Base-by-base conservation (phyloP, 2,888 invertebrate species). In the Tachina fera region DNA sequence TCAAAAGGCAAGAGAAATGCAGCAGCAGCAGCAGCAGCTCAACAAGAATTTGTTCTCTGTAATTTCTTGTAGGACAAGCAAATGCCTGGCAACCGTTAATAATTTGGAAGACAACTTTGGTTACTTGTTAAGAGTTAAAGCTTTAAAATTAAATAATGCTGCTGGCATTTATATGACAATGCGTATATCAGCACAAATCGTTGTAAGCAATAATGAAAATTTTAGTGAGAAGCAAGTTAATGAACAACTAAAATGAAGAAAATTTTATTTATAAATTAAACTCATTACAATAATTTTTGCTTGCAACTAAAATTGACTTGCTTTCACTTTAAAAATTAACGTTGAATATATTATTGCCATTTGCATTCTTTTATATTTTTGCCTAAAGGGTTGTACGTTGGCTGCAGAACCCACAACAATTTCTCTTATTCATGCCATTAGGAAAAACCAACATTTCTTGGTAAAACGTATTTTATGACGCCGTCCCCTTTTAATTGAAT, bases 31-130 rank as follows among this genome's bases (percentile, higher is more conserved):
- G 1, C 45, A 60, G 22, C 9, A 60, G 9, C 9, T 9, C 9
- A 9, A 31, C 9, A 65, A 47, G 2, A 49, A 22, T 31, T 47
- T 10, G 2, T 39, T 49, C 47, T 49, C 1, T n/a, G 16, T 14
- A 58, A 31, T 58, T 11, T n/a, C 51, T 49, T 39, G 22, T 11
- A 67, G 67, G 88, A 72, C 87, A 13, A 90, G 88, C 76, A 76
- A 87, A 13, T 88, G 88, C 63, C 89, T 88, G 6, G 87, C 89
- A 19, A 90, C 86, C 49, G 87, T 92, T 39, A 77, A 78, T 16
- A 88, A 90, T 70, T 87, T 92, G 86, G 92, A 91, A 45, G 92
- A 92, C 85, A 93, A 91, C 86, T 92, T 92, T 84, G 90, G 91
- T 19, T 90, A 91, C 86, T 88, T 90, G 41, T 86, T 92, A 83